These are phyloP conservation scores for Tympanoctomys barrerae DNA, from an alignment of 2,797 vertebrate genomes.

Conservation along the genomic window DNA sequence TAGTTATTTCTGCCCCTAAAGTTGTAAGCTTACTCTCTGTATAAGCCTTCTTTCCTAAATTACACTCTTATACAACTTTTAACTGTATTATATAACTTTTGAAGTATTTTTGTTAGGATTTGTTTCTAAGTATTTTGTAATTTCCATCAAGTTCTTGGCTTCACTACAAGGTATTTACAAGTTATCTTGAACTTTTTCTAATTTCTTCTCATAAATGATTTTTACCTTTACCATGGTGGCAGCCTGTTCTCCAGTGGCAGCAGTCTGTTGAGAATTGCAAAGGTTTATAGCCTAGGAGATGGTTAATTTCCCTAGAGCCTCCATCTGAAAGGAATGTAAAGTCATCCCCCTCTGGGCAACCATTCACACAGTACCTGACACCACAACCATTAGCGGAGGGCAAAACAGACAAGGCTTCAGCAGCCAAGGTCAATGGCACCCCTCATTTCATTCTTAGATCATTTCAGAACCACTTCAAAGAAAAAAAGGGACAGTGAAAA, in stretches of 20 bases:
- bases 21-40: background rate
- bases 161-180: conserved; percentile 21
- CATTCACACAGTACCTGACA: background rate
- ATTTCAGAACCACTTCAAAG: conserved; percentile 9
- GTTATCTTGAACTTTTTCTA: conserved; percentile 46
- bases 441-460: conserved; percentile 2
- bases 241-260: background rate
- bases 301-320: conserved; percentile 7
- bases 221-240: background rate
- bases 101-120: conserved; percentile 30
- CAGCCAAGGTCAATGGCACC: background rate
- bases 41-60: conserved; percentile 3
- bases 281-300: background rate
- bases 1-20: background rate
- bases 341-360: background rate
- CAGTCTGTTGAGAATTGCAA: conserved; percentile 1
- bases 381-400: background rate
- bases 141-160: conserved; percentile 7
- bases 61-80: background rate
- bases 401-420: background rate
- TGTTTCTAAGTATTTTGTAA: conserved; percentile 32
- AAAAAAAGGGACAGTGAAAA: background rate
- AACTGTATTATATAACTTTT: background rate
- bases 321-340: background rate
- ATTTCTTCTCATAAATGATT: conserved; percentile 29